These are phyloP conservation scores for Cantharis nigra DNA, from an alignment of 2,888 invertebrate genomes.

Conservation along the genomic window DNA sequence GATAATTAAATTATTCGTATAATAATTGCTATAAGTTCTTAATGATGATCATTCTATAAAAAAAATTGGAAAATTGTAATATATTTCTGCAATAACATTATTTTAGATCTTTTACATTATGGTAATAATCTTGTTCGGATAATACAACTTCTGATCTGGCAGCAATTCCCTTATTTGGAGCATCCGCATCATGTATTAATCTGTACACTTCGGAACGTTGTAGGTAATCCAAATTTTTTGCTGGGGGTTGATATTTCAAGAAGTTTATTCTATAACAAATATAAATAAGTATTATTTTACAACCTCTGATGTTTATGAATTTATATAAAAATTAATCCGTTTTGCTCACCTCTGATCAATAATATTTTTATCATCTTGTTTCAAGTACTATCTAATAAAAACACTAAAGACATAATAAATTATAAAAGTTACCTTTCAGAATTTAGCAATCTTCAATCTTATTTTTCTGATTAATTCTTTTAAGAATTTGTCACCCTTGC, in stretches of 20 bases:
- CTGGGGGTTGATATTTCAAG: conserved; percentile 84
- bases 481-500: not conserved
- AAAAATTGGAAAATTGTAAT: not conserved
- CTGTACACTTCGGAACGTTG: conserved; percentile 81
- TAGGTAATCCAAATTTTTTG: conserved; percentile 73
- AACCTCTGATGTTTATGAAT: not conserved
- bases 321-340: not conserved
- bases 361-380: not conserved
- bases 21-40: not conserved
- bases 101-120: conserved; percentile 7
- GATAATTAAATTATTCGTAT: no score
- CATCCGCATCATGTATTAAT: conserved; percentile 74
- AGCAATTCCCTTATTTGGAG: conserved; percentile 68
- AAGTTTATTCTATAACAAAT: conserved; percentile 76
- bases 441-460: not conserved
- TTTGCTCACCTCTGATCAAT: not conserved
- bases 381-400: not conserved
- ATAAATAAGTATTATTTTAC: not conserved
- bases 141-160: conserved; percentile 66
- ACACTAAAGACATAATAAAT: not conserved
- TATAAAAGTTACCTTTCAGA: not conserved
- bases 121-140: conserved; percentile 66
- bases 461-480: not conserved
- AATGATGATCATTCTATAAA: not conserved
- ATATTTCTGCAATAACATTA: not conserved